A percentile compares a stretch with the other conserved stretches of the same genome.
Conservation (phyloP, 2,113 vertebrate genomes). For the Onychostoma macrolepis region DNA sequence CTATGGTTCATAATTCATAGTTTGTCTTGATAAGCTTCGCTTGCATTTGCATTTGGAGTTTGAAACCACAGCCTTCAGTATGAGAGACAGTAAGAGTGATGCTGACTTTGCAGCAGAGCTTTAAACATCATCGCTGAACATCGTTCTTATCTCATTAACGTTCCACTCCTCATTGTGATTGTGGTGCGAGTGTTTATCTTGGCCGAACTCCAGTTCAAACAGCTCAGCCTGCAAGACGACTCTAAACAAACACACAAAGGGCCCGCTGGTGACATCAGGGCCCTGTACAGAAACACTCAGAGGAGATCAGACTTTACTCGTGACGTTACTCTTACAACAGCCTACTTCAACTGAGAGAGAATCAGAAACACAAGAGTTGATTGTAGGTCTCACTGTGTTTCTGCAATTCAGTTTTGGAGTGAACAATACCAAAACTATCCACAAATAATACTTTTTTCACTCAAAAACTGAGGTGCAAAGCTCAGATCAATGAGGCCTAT, state of each 20-base stretch:
- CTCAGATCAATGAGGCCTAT: too few species aligned
- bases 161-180: slow-evolving; percentile 3
- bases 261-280: slow-evolving; percentile 58
- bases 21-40: too few species aligned
- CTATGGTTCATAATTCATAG: not conserved
- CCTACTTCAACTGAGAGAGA: not conserved
- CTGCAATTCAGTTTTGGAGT: too few species aligned
- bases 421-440: too few species aligned
- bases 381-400: too few species aligned
- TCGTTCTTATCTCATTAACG: not conserved
- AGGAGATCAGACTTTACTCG: not conserved
- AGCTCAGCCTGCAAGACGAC: slow-evolving; percentile 49
- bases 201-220: slow-evolving; percentile 61
- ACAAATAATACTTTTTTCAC: too few species aligned
- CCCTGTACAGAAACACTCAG: not conserved
- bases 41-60: not conserved
- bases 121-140: not conserved
- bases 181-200: slow-evolving; percentile 53
- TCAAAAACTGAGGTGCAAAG: not conserved
- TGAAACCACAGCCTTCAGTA: not conserved
- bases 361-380: not conserved
- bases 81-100: not conserved
- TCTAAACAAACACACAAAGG: slow-evolving; percentile 59
- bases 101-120: not conserved
- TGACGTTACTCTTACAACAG: not conserved